Evolutionary conservation across 2,797 vertebrate genomes (phyloP).

Genomic region (Gambelia wislizenii): DNA sequence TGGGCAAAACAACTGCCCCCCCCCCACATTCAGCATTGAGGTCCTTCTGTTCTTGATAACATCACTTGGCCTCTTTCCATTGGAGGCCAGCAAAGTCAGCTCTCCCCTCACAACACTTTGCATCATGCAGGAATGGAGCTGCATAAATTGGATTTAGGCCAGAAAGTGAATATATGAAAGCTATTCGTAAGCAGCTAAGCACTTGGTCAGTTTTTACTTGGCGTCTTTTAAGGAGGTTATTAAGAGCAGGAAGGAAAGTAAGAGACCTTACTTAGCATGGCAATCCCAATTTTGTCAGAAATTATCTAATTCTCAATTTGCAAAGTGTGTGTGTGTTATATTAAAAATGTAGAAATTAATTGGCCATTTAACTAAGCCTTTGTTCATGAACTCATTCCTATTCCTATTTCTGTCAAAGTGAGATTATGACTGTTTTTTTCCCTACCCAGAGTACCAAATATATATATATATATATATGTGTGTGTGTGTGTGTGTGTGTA

Average conservation of each 20-base stretch:
- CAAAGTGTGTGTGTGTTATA: background rate
- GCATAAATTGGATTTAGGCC: no score
- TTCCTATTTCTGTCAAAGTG: background rate
- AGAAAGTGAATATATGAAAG: background rate
- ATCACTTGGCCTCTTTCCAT: no score
- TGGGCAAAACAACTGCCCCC: no score
- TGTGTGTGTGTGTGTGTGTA: no score
- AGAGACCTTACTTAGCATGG: background rate
- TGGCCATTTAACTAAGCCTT: background rate
- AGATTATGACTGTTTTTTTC: background rate
- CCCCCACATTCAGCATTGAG: no score
- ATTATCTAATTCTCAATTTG: background rate
- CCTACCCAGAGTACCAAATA: no score
- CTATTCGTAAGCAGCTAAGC: background rate
- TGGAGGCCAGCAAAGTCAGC: no score
- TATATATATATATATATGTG: no score
- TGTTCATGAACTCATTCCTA: background rate
- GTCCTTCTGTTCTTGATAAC: no score
- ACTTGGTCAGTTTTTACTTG: background rate
- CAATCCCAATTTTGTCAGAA: background rate
- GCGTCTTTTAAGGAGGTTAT: background rate
- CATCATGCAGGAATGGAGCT: no score
- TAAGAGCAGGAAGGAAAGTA: background rate
- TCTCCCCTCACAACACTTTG: no score
- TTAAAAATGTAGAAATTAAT: conserved; percentile 1